These are phyloP conservation scores for Orthonyx spaldingii DNA, from an alignment of 2,113 vertebrate species.

Conservation along the genomic window DNA sequence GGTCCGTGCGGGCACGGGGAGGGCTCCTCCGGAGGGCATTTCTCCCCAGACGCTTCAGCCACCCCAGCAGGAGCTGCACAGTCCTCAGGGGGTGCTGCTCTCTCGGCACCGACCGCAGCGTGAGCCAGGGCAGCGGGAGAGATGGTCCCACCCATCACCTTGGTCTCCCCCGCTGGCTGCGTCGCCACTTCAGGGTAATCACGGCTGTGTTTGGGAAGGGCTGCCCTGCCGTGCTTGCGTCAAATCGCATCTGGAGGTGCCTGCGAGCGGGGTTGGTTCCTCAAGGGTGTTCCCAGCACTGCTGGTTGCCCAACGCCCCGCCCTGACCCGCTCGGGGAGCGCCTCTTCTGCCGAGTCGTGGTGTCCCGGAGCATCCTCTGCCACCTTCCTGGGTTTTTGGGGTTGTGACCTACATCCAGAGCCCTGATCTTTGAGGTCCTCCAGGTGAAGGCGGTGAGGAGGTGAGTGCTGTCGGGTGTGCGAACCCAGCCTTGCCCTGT, in stretches of 20 bases:
- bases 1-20: not conserved
- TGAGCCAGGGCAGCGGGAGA: not conserved
- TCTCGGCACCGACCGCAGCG: fast-evolving
- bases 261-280: not conserved
- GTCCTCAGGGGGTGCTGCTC: fast-evolving
- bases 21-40: not conserved
- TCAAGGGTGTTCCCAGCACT: not conserved
- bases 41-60: not conserved
- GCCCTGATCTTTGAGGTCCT: not conserved
- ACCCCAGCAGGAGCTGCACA: not conserved
- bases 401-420: fast-evolving
- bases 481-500: not conserved
- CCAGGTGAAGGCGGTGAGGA: not conserved
- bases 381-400: not conserved
- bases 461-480: not conserved
- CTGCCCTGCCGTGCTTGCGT: not conserved
- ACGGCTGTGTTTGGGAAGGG: not conserved
- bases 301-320: not conserved
- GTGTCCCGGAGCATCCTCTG: fast-evolving
- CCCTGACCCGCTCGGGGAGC: not conserved
- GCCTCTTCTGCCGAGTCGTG: not conserved
- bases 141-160: not conserved
- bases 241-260: not conserved
- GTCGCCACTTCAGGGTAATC: fast-evolving
- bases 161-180: not conserved